phyloP scores from a whole-genome alignment of 2,113 vertebrate genomes.

The Mystacornis crossleyi region DNA sequence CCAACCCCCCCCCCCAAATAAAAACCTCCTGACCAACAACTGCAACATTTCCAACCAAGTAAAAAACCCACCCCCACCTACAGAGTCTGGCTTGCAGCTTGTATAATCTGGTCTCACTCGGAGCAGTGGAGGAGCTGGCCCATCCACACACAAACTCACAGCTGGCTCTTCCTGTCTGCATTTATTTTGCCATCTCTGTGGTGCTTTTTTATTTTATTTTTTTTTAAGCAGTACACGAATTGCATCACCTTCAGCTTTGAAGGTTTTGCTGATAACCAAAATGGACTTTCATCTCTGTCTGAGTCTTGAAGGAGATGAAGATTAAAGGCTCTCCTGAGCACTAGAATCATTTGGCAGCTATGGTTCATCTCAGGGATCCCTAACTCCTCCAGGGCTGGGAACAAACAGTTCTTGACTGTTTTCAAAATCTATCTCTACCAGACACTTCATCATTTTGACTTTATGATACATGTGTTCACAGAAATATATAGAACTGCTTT shows the following conservation, averaged over 20 bases:
- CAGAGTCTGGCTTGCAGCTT: not conserved
- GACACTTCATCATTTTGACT: constrained; percentile 4
- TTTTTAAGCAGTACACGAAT: not conserved
- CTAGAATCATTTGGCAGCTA: constrained; percentile 7
- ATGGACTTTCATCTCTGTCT: not conserved
- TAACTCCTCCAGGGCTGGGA: constrained; percentile 9
- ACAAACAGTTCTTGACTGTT: constrained; percentile 58
- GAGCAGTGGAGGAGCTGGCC: not conserved
- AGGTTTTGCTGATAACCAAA: constrained; percentile 19
- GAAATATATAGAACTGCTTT: constrained; percentile 20
- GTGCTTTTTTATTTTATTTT: not conserved
- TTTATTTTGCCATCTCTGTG: constrained; percentile 45
- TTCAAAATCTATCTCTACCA: constrained; percentile 38
- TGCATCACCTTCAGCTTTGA: constrained; percentile 16
- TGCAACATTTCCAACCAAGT: not conserved
- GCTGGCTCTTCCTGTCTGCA: not conserved
- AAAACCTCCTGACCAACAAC: not conserved
- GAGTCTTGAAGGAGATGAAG: not conserved
- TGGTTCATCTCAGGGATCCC: not conserved
- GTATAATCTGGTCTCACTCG: not conserved
- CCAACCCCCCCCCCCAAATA: fast-evolving
- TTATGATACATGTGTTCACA: not conserved
- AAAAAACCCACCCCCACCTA: not conserved
- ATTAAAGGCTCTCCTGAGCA: not conserved
- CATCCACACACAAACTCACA: not conserved